phyloP scores from a whole-genome alignment of 2,888 invertebrate genomes.

The Salticus scenicus region DNA sequence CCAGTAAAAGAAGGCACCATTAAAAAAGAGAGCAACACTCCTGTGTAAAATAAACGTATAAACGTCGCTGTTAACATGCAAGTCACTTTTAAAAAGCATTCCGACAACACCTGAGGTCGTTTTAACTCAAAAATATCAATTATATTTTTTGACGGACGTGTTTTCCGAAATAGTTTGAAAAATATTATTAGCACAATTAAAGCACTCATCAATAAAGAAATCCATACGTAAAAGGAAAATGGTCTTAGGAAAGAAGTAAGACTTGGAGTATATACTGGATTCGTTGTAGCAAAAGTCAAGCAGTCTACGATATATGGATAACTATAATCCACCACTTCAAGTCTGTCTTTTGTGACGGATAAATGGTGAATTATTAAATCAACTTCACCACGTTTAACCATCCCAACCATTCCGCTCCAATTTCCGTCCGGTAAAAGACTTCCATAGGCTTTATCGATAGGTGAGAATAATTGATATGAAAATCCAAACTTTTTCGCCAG shows the following conservation, averaged over 20 bases:
- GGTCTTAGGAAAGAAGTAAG: not conserved
- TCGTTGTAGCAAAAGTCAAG: not conserved
- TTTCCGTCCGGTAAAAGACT: not conserved
- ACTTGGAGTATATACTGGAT: not conserved
- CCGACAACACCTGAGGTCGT: too few species aligned
- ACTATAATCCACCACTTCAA: not conserved
- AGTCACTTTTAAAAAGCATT: too few species aligned
- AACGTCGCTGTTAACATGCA: too few species aligned
- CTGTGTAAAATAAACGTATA: not conserved
- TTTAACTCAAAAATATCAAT: too few species aligned
- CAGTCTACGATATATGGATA: not conserved
- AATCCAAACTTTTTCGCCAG: too few species aligned
- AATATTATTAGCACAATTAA: not conserved
- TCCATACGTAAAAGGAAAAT: not conserved
- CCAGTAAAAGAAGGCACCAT: not conserved
- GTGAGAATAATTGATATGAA: not conserved
- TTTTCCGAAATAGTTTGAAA: not conserved
- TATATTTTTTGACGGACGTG: not conserved
- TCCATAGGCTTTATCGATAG: slow-evolving; percentile 11
- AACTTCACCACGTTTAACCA: slow-evolving; percentile 7
- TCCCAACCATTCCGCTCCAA: slow-evolving; percentile 24
- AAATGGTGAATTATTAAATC: not conserved
- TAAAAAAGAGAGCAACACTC: not conserved
- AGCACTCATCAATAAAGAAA: not conserved
- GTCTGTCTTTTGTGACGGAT: not conserved